Evolutionary conservation across 2,888 invertebrate genomes (phyloP), one percentile per base, ranked within the genome.

Genomic region (Hydropsyche betteni): DNA sequence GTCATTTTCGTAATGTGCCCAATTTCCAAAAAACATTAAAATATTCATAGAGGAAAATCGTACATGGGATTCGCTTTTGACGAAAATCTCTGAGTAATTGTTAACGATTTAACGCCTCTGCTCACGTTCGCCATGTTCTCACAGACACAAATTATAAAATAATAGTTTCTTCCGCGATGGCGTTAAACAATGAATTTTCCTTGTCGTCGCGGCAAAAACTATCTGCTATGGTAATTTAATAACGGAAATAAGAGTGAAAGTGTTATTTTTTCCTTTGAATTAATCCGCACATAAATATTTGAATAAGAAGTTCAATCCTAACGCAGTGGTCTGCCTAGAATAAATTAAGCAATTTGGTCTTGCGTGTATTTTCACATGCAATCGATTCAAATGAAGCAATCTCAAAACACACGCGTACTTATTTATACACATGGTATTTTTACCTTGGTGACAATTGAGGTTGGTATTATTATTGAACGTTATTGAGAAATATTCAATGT

Each of bases 171-270:
- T 64, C 64, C 64, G 64, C n/a, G 36, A 34, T 36, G 12, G n/a
- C 34, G 34, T 36, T n/a, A 5, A 64, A 64, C 64, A 64, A 64
- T 64, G 64, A 64, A 34, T 64, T 64, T 64, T 64, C 36, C 64
- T 64, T 36, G 64, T 64, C 8, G 64, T 4, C 14, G 12, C 36
- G 10, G 34, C 64, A 33, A 33, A 64, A 64, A 64, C 12, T 12
- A 64, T n/a, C 34, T 24, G n/a, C 7, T 64, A 64, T 64, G 64
- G 34, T 64, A 64, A 64, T 64, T 64, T 36, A 64, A 64, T n/a
- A 36, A 64, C 64, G 64, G 64, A 64, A 64, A 64, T 64, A 34
- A 64, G 64, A 64, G 64, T 36, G 64, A 64, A 64, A 64, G 64
- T 64, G 64, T 34, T 64, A 64, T 33, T 64, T 34, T 64, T 64